Percentiles rank a stretch among this genome's conserved stretches.
phyloP scores from a whole-genome alignment of 2,113 vertebrate genomes.

The Eupsittula cactorum region DNA sequence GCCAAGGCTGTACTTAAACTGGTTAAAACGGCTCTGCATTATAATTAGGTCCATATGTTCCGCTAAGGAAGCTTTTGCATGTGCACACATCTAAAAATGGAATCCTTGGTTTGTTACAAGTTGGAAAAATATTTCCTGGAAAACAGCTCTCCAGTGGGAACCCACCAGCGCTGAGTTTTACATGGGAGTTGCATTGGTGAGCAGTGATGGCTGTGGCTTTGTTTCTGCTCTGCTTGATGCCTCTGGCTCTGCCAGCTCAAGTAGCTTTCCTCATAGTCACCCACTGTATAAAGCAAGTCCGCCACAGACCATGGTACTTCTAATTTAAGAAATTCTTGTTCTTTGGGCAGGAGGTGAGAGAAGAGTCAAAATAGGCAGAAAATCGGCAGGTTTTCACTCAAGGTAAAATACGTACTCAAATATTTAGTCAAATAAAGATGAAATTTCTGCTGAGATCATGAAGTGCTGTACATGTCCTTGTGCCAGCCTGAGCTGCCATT shows the following conservation, averaged over 20 bases:
- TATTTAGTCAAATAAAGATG: background rate
- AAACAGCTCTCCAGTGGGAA: background rate
- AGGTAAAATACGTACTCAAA: background rate
- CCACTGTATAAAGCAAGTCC: accelerated
- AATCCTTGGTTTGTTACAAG: background rate
- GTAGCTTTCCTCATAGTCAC: background rate
- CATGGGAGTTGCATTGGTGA: background rate
- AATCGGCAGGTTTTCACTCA: accelerated
- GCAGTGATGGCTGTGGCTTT: background rate
- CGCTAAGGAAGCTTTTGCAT: background rate
- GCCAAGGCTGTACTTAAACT: background rate
- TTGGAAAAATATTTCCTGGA: background rate
- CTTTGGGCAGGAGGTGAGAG: background rate
- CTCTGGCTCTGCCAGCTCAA: background rate
- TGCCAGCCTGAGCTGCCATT: background rate
- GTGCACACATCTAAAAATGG: background rate
- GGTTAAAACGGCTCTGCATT: background rate
- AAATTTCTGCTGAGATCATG: background rate
- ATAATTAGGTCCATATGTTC: background rate
- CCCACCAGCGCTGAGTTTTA: background rate
- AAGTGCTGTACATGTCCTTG: background rate
- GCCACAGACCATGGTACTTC: too few species aligned
- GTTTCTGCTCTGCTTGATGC: background rate
- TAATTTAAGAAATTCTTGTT: background rate
- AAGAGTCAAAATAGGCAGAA: background rate